Base-by-base conservation (phyloP, 2,797 vertebrate species). In the Amniataba percoides region DNA sequence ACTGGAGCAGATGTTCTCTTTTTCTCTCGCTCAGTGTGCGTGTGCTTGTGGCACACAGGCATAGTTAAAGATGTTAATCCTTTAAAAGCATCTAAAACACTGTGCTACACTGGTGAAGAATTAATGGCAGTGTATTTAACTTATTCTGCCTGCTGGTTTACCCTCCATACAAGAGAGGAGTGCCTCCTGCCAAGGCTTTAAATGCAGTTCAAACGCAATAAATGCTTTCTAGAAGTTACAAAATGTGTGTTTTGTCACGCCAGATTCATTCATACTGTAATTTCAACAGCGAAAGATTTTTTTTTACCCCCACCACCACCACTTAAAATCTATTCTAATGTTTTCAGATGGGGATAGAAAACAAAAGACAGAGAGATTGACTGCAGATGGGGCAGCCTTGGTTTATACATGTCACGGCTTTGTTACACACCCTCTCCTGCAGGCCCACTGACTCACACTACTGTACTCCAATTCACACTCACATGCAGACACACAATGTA, bases 81-180 rank as follows among this genome's bases (percentile, higher is more conserved):
- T 78, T 92, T 92, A 89, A 93, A 93, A 92, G 89, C 88, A 83
- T 84, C 70, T 65, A 51, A 73, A 85, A 79, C 59, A 73, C 64
- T 59, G 43, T 51, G 18, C 74, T 59, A 62, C 76, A 75, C 81
- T 78, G 80, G 75, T 72, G 52, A 87, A 78, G 58, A 84, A 65
- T 65, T 87, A 85, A 87, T 79, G 71, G 53, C 52, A 52, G 72
- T 63, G 36, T 27, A 23, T 52, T 78, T 76, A 31, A 55, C 43
- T 31, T 43, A 49, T n/a, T 69, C 19, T 75, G 43, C 10, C 53
- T 58, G 31, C 51, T 82, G 55, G 36, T 61, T 12, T 14, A 43
- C 5, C 13, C 18, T 52, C 13, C 15, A 27, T 52, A 42, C 52
- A 13, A 0, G 11, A 0, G 15, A 66, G 39, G 8, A 61, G 18